Conservation (phyloP, 2,888 invertebrate genomes). For the Apomyelois bistriatella region DNA sequence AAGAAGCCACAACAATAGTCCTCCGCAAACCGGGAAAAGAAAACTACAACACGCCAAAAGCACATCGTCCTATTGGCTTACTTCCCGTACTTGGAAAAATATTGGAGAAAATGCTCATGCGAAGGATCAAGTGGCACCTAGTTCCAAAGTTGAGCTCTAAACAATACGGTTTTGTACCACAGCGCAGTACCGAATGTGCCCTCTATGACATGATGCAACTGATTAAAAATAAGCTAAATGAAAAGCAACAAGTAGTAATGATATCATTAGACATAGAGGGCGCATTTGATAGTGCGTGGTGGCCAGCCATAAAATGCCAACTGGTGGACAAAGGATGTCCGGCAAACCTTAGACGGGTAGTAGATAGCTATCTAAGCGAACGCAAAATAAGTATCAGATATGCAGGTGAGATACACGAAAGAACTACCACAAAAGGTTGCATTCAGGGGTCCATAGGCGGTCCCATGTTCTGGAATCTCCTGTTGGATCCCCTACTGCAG, state of each 20-base stretch:
- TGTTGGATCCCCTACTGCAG: neutral
- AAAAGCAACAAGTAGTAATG: neutral
- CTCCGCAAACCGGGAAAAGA: neutral
- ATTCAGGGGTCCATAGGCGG: neutral
- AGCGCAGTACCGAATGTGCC: conserved; percentile 4
- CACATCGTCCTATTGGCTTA: neutral
- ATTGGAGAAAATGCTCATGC: neutral
- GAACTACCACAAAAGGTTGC: neutral
- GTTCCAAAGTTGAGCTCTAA: neutral
- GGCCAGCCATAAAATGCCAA: neutral
- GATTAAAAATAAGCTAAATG: conserved; percentile 3
- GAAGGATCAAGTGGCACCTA: neutral
- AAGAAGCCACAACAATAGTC: neutral
- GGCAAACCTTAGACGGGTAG: neutral
- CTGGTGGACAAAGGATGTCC: neutral
- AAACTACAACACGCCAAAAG: neutral
- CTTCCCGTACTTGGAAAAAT: neutral
- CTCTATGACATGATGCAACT: conserved; percentile 13
- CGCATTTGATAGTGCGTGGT: conserved; percentile 9
- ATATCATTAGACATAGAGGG: conserved; percentile 6
- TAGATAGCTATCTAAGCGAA: neutral
- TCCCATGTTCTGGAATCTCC: neutral
- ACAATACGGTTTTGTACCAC: conserved; percentile 4
- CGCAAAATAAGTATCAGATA: neutral
- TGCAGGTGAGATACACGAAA: neutral